phyloP scores from a whole-genome alignment of 1,140 invertebrate genomes.

The Lamellibrachia luymesi region DNA sequence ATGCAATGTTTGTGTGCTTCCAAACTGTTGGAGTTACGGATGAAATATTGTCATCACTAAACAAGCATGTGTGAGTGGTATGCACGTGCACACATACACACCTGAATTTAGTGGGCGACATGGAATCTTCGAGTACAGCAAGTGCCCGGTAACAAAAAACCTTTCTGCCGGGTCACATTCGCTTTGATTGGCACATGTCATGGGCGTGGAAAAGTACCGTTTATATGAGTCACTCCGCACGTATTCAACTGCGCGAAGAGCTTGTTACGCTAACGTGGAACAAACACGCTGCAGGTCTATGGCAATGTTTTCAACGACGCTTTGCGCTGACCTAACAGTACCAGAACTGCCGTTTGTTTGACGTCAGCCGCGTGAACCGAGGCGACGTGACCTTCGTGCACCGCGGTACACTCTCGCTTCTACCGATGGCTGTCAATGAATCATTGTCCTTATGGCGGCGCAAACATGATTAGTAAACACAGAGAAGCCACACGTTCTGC shows the following conservation, averaged over 20 bases:
- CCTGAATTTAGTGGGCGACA: neutral
- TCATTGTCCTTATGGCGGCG: neutral
- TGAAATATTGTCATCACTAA: neutral
- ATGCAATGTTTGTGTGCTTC: neutral
- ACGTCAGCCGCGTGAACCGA: neutral
- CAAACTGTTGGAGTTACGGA: neutral
- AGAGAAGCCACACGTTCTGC: neutral
- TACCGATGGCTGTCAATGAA: neutral
- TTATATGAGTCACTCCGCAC: neutral
- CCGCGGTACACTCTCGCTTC: neutral
- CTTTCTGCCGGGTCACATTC: neutral
- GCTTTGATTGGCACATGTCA: neutral
- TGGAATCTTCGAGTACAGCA: neutral
- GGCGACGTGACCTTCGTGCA: neutral
- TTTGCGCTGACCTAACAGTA: neutral
- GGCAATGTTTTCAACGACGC: neutral
- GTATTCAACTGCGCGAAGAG: neutral
- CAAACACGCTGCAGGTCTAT: neutral
- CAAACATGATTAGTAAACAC: neutral
- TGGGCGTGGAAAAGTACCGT: neutral
- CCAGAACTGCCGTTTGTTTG: neutral
- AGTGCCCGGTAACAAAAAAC: neutral
- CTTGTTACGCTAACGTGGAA: neutral
- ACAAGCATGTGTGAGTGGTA: neutral
- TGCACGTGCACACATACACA: neutral